These are phyloP conservation scores for Helarctos malayanus DNA, from an alignment of 2,797 vertebrate genomes.

Conservation along the genomic window DNA sequence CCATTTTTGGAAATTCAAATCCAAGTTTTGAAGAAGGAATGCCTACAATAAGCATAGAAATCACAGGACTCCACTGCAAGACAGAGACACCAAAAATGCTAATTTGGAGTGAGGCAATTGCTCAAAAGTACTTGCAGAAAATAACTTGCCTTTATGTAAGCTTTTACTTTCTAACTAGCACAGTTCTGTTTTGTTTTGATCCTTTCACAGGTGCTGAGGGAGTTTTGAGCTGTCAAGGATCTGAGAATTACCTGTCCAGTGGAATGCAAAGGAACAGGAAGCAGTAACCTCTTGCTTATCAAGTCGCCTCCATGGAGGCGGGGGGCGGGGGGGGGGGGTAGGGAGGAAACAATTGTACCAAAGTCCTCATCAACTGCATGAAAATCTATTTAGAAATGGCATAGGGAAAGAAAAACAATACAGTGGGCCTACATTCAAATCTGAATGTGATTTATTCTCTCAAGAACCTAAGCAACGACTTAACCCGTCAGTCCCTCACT, in stretches of 20 bases:
- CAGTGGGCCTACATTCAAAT: too few relatives aligned
- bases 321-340: too few relatives aligned
- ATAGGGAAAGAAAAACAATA: not conserved
- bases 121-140: not conserved
- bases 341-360: not conserved
- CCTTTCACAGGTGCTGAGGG: not conserved
- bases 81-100: not conserved
- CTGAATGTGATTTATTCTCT: not conserved
- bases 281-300: too few relatives aligned
- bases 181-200: not conserved
- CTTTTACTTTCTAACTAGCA: not conserved
- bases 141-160: not conserved
- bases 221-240: not conserved
- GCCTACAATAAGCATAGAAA: not conserved
- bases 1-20: too few relatives aligned
- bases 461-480: not conserved
- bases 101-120: not conserved
- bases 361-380: too few relatives aligned
- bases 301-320: too few relatives aligned
- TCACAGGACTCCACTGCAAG: not conserved
- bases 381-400: not conserved
- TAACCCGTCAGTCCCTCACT: not conserved
- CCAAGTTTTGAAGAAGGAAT: not conserved
- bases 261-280: too few relatives aligned
- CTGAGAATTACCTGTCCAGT: too few relatives aligned